Evolutionary conservation across 2,888 invertebrate species (phyloP).

Genomic region (Germaria angustata): DNA sequence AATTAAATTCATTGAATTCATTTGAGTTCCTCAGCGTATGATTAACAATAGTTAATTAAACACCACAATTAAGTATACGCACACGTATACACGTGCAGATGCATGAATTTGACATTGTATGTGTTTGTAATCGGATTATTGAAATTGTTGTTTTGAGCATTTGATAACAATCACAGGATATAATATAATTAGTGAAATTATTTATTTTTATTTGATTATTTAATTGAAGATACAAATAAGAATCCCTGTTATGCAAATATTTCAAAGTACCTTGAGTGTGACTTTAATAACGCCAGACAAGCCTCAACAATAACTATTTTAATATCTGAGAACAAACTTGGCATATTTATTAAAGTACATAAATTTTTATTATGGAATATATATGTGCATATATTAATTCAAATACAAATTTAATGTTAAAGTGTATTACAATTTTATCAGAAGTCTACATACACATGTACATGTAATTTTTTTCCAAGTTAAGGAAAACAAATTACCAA

Average conservation of each 20-base stretch:
- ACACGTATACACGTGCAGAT: too few species aligned
- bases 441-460: neutral
- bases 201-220: neutral
- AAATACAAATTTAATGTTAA: conserved; percentile 10
- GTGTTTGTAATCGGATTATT: conserved; percentile 16
- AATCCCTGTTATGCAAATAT: neutral
- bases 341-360: too few species aligned
- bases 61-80: too few species aligned
- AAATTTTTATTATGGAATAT: neutral
- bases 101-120: too few species aligned
- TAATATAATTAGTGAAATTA: neutral
- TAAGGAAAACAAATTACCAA: neutral
- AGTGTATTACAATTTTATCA: conserved; percentile 21
- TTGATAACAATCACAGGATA: conserved; percentile 1
- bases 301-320: too few species aligned
- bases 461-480: neutral
- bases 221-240: too few species aligned
- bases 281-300: neutral
- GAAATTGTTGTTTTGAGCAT: too few species aligned
- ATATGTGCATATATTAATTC: conserved; percentile 1
- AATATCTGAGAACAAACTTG: too few species aligned
- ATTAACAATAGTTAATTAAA: too few species aligned
- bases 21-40: too few species aligned
- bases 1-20: too few species aligned
- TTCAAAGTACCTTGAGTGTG: neutral